phyloP scores from a whole-genome alignment of 2,797 vertebrate species.

The Agapornis canus region DNA sequence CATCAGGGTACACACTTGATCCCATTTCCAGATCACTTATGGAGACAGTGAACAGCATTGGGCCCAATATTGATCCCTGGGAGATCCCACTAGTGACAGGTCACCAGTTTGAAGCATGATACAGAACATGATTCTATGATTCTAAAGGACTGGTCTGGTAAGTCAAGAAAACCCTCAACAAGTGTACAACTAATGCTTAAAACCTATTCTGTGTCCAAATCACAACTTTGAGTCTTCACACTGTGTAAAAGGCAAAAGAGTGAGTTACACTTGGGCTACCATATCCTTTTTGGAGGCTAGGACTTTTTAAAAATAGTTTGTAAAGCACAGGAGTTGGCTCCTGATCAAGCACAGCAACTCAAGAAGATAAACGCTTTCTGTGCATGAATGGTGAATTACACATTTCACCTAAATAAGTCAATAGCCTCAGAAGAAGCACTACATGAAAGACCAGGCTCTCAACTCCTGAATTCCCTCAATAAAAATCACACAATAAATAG shows the following conservation, averaged over 20 bases:
- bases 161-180: not conserved
- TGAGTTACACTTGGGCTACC: not conserved
- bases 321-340: not conserved
- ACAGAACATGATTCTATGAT: not conserved
- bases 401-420: not conserved
- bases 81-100: not conserved
- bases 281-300: not conserved
- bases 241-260: not conserved
- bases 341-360: not conserved
- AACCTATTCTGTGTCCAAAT: not conserved
- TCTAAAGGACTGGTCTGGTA: not conserved
- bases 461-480: not conserved
- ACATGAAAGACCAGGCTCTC: not conserved
- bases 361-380: not conserved
- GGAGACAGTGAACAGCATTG: accelerated
- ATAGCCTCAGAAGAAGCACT: not conserved
- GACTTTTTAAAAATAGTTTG: not conserved
- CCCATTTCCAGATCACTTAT: not conserved
- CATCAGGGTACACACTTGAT: not conserved
- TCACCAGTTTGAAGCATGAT: not conserved
- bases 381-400: not conserved
- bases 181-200: not conserved
- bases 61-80: accelerated
- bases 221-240: not conserved
- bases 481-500: not conserved